A percentile compares a stretch with the other conserved stretches of the same genome.
Conservation (phyloP, 1,140 invertebrate species). For the Ips nitidus region DNA sequence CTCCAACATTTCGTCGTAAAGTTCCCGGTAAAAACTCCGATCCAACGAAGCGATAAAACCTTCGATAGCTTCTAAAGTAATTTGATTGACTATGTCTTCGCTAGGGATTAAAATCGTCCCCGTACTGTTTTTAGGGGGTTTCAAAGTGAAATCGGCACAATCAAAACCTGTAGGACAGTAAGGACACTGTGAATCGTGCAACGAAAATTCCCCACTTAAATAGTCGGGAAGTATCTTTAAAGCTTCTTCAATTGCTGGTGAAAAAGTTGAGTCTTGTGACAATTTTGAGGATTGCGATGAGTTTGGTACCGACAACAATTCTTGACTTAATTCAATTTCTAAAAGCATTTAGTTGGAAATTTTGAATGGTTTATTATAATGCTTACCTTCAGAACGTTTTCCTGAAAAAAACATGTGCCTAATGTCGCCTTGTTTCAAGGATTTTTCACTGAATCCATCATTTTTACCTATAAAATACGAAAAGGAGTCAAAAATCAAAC, state of each 20-base stretch:
- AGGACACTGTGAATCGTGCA: neutral
- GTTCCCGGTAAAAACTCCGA: slow-evolving; percentile 8
- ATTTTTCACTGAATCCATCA: slow-evolving; percentile 21
- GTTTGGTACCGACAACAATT: no score
- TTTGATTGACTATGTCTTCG: slow-evolving; percentile 8
- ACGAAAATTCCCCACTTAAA: neutral
- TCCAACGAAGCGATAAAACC: slow-evolving; percentile 8
- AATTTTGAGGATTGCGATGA: no score
- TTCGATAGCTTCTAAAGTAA: slow-evolving; percentile 12
- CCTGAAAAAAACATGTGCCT: slow-evolving; percentile 41
- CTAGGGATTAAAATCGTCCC: slow-evolving; percentile 9
- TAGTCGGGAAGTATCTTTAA: slow-evolving; percentile 2
- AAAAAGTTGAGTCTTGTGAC: no score
- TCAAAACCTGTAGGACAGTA: slow-evolving; percentile 9
- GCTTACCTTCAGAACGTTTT: neutral
- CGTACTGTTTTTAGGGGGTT: slow-evolving; percentile 17
- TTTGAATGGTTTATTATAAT: no score
- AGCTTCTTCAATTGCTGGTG: neutral
- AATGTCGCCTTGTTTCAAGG: slow-evolving; percentile 45
- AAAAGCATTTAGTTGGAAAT: no score
- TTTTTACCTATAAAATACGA: neutral
- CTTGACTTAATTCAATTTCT: no score
- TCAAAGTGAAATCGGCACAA: neutral
- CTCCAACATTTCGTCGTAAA: neutral
- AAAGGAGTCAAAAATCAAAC: no score